Base-by-base conservation (phyloP, 2,797 vertebrate genomes). In the Enteromius viviparus region DNA sequence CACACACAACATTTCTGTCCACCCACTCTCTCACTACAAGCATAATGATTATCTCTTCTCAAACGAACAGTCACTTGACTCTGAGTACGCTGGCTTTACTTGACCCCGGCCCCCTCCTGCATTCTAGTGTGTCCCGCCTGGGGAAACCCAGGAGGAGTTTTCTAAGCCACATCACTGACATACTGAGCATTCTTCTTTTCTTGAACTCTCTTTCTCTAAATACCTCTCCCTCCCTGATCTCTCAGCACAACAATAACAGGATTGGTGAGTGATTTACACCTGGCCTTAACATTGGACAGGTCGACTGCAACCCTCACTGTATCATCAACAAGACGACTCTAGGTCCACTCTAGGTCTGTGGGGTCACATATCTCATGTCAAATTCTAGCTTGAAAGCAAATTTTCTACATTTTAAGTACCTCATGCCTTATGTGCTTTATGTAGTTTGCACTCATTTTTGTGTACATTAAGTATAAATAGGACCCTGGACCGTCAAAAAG, bases 181-280 rank as follows among this genome's bases (percentile, higher is more conserved):
- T 95, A 92, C 94, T 92, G 78, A 87, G 90, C 91, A 94, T 94
- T 94, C 94, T 89, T 83, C 76, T 84, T 74, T 85, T 86, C 91
- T 91, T 85, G 3, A 89, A 87, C 91, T 90, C 80, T 89, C 88
- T 89, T 87, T 88, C 68, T 78, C 23, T 55, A 23, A 23, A 34
- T 70, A 60, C 40, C 62, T 89, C 87, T 78, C 86, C 74, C 85
- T 88, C 83, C 78, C 87, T 86, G 72, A 86, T 87, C 86, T 88
- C 80, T 85, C 88, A 87, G 68, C 87, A 87, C 86, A 82, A 87
- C 68, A 69, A 85, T 81, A 85, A 82, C 65, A 87, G 85, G 45
- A 76, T 66, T 79, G 85, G 34, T 79, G 78, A 69, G 82, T 68
- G 75, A 76, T 83, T 76, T 70, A 76, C 60, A 81, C 68, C 85